These are phyloP conservation scores for Pogonomyrmex californicus DNA, from an alignment of 1,140 invertebrate genomes.

Conservation along the genomic window DNA sequence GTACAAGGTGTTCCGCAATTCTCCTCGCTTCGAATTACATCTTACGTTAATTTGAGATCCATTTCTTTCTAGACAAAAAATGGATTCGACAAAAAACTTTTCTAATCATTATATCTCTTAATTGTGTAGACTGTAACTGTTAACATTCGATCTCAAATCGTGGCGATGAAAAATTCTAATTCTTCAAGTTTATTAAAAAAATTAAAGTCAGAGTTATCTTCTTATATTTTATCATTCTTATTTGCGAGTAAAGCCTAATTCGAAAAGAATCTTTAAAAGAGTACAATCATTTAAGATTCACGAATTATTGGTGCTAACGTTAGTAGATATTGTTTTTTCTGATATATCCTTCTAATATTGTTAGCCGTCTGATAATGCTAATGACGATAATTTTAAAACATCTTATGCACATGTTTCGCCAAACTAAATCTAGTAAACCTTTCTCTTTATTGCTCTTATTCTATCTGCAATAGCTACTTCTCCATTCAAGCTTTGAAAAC, in stretches of 20 bases:
- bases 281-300: background rate
- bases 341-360: background rate
- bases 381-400: background rate
- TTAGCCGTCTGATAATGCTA: background rate
- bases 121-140: background rate
- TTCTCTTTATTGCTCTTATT: slow-evolving; percentile 12
- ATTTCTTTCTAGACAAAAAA: background rate
- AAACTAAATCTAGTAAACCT: slow-evolving; percentile 46
- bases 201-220: background rate
- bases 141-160: background rate
- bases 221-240: background rate
- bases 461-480: slow-evolving; percentile 28
- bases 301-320: background rate
- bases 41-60: background rate
- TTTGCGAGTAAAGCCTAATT: background rate
- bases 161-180: background rate
- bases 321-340: background rate
- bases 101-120: background rate
- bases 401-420: background rate
- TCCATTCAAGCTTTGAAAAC: slow-evolving; percentile 32
- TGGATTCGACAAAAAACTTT: background rate
- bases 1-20: slow-evolving; percentile 24
- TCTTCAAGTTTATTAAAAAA: background rate
- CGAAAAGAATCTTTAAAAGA: background rate
- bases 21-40: background rate